Conservation (phyloP, 37 sponge, comb jelly and placozoan genomes). For the Halisarca cf. caerulea region DNA sequence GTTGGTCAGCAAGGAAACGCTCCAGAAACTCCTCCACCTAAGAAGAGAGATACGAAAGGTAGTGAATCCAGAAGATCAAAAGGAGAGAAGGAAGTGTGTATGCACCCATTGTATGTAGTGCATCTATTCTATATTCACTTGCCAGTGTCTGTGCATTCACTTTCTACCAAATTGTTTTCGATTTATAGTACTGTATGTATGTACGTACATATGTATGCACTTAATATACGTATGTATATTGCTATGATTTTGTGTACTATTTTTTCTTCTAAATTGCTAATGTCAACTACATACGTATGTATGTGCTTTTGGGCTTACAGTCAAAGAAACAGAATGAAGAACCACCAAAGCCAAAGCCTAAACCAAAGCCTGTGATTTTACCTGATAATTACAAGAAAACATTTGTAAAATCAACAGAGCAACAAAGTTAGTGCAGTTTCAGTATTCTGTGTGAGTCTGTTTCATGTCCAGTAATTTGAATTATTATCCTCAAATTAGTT, state of each 20-base stretch:
- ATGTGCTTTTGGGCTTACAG: background rate
- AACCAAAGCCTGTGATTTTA: conserved; percentile 15
- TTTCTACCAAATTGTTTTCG: too few relatives aligned
- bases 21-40: background rate
- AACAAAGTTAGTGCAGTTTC: background rate
- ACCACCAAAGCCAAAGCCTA: conserved; percentile 12
- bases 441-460: too few relatives aligned
- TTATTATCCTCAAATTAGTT: too few relatives aligned
- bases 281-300: too few relatives aligned
- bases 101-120: conserved; percentile 19
- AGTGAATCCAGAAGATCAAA: conserved; percentile 4
- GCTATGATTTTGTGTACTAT: too few relatives aligned
- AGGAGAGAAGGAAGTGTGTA: background rate
- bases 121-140: background rate
- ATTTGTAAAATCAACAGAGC: conserved; percentile 26
- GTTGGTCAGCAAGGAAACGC: conserved; percentile 51
- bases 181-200: too few relatives aligned
- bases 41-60: background rate
- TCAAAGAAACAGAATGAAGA: background rate
- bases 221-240: too few relatives aligned
- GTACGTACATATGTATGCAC: too few relatives aligned
- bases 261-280: too few relatives aligned
- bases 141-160: too few relatives aligned
- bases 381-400: conserved; percentile 12
- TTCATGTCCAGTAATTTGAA: too few relatives aligned